Evolutionary conservation across 2,113 vertebrate species (phyloP).

Genomic region (Prochilodus magdalenae): DNA sequence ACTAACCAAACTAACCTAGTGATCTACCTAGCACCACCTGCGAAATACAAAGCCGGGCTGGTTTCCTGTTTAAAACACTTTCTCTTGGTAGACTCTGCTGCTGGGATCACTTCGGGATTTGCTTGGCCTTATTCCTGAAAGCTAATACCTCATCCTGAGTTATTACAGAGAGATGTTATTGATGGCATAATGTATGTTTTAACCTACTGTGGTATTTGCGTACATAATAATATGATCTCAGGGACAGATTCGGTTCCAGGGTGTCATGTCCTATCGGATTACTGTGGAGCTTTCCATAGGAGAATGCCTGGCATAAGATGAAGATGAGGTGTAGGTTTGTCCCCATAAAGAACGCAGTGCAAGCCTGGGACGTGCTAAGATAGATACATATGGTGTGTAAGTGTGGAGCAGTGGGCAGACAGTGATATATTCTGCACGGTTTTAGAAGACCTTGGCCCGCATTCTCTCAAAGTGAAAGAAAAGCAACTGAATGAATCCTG

Average conservation of each 20-base stretch:
- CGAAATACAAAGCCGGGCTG: not conserved
- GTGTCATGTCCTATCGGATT: not conserved
- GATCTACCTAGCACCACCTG: too few species aligned
- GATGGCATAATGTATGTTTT: too few species aligned
- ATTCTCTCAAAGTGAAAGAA: constrained; percentile 56
- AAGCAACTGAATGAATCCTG: constrained; percentile 50
- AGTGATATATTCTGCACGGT: constrained; percentile 51
- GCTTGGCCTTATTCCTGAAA: constrained; percentile 11
- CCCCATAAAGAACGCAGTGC: not conserved
- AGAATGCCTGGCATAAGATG: not conserved
- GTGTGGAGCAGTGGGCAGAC: constrained; percentile 28
- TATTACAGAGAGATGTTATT: not conserved
- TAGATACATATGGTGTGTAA: constrained; percentile 19
- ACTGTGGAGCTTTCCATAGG: not conserved
- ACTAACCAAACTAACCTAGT: too few species aligned
- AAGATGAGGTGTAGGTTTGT: constrained; percentile 8
- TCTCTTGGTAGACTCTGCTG: too few species aligned
- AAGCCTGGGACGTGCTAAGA: constrained; percentile 4
- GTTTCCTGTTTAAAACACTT: constrained; percentile 5
- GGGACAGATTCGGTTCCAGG: not conserved
- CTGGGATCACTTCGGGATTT: not conserved
- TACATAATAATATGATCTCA: not conserved
- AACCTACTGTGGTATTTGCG: not conserved
- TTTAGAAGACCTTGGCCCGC: constrained; percentile 60
- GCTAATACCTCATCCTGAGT: not conserved